Conservation (phyloP, 2,888 invertebrate genomes). For the Homarus gammarus region DNA sequence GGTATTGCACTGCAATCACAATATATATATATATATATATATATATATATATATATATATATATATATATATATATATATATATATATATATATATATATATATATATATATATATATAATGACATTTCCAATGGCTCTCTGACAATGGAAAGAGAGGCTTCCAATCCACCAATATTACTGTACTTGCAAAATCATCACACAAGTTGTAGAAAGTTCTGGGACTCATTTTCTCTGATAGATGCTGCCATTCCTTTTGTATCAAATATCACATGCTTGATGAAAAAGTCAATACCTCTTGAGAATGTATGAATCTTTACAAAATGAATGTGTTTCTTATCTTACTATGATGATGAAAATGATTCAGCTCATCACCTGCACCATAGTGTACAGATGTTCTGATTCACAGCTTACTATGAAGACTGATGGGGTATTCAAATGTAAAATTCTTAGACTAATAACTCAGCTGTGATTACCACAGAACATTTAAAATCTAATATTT, state of each 20-base stretch:
- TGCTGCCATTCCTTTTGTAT: no score
- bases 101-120: no score
- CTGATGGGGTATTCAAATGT: not conserved
- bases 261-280: no score
- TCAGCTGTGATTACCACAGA: constrained; percentile 6
- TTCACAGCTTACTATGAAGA: not conserved
- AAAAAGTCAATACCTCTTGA: no score
- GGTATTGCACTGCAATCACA: no score
- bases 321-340: constrained; percentile 7
- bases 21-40: not conserved
- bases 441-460: not conserved
- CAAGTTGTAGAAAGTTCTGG: no score
- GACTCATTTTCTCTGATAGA: no score
- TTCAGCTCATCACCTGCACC: not conserved
- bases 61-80: not conserved
- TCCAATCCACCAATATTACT: no score
- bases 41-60: not conserved
- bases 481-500: constrained; percentile 10
- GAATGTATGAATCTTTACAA: not conserved
- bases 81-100: no score
- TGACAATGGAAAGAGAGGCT: no score
- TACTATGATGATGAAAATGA: not conserved
- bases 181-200: no score
- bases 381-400: not conserved
- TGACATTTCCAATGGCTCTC: no score